Conservation (phyloP, 1,140 invertebrate genomes). For the Hyles euphorbiae region DNA sequence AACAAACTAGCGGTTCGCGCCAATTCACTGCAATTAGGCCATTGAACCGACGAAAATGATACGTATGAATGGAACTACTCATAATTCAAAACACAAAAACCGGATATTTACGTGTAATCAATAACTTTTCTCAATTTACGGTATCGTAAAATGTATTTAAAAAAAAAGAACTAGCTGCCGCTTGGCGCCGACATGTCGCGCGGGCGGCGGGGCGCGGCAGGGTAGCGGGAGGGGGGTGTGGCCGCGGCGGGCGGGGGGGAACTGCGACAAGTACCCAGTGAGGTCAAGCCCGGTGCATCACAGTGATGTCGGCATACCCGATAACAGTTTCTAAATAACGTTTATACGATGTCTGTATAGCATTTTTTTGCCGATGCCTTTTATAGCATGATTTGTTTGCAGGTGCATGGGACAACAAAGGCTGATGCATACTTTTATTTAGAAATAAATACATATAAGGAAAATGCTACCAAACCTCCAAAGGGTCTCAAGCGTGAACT, state of each 20-base stretch:
- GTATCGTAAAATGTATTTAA: conserved; percentile 3
- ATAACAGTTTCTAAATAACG: background rate
- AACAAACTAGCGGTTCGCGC: no score
- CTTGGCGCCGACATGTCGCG: conserved; percentile 48
- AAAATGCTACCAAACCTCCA: no score
- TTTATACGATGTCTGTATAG: background rate
- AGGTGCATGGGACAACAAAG: no score
- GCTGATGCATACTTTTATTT: no score
- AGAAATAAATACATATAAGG: no score
- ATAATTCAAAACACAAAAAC: background rate
- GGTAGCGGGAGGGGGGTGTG: conserved; percentile 4
- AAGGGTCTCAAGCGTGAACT: no score
- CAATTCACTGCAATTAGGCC: no score
- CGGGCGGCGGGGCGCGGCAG: conserved; percentile 11
- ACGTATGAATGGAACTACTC: no score
- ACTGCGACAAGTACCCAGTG: conserved; percentile 31
- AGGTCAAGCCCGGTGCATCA: conserved; percentile 61
- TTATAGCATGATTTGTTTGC: no score
- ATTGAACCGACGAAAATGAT: no score
- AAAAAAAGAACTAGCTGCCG: conserved; percentile 44
- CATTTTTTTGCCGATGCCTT: background rate
- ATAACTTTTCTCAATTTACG: background rate
- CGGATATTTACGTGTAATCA: background rate
- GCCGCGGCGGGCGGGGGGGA: conserved; percentile 11
- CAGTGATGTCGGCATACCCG: conserved; percentile 1